Evolutionary conservation across 2,888 invertebrate genomes (phyloP).

Genomic region (Stramonita haemastoma): DNA sequence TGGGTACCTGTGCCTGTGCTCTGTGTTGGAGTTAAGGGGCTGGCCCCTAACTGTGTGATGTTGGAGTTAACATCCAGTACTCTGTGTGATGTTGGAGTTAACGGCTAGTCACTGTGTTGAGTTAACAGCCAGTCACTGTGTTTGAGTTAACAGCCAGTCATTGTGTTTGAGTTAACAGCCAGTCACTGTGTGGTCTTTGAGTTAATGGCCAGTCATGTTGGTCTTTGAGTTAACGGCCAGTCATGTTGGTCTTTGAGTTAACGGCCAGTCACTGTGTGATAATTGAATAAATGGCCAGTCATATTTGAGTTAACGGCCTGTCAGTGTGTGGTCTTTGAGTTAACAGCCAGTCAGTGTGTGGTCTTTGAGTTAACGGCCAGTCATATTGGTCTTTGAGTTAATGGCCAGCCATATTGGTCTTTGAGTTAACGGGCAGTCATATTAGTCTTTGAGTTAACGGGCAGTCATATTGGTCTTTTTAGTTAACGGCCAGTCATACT

Average conservation of each 20-base stretch:
- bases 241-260: neutral
- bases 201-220: neutral
- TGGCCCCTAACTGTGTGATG: no score
- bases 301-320: neutral
- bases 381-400: neutral
- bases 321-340: neutral
- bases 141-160: no score
- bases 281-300: no score
- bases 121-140: no score
- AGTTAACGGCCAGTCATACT: no score
- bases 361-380: neutral
- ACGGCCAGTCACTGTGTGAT: neutral
- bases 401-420: no score
- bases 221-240: neutral
- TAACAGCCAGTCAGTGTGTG: neutral
- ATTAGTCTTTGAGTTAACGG: neutral
- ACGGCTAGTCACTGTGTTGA: no score
- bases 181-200: neutral
- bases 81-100: no score
- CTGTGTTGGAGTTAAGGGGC: no score
- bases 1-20: neutral
- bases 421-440: no score
- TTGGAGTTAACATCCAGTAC: neutral
- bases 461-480: neutral
- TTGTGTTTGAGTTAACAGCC: neutral